A percentile compares a stretch with the other conserved stretches of the same genome.
These are phyloP conservation scores for Sarotherodon lohbergeri DNA, from an alignment of 2,113 vertebrate species.

Conservation along the genomic window DNA sequence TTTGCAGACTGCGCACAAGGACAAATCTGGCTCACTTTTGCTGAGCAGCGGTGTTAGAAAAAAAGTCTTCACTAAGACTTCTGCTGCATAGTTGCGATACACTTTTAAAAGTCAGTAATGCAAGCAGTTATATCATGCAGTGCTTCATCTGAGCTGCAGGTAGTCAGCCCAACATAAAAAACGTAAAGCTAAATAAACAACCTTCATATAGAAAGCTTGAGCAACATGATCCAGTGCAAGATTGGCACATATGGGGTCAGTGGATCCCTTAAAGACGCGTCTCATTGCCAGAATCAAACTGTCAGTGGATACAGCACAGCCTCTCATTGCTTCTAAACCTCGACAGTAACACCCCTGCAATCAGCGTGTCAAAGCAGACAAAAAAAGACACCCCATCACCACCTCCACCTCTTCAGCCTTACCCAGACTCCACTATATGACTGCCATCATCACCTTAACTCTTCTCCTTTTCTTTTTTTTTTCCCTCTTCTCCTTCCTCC, in stretches of 20 bases:
- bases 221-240: not conserved
- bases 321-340: not conserved
- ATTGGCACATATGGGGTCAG: not conserved
- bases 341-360: not conserved
- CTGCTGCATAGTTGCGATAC: not conserved
- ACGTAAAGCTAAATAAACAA: not conserved
- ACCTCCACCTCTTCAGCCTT: not conserved
- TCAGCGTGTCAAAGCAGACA: not conserved
- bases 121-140: not conserved
- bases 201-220: not conserved
- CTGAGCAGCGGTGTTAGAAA: not conserved
- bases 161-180: not conserved
- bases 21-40: not conserved
- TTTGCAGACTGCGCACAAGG: not conserved
- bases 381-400: not conserved
- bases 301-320: not conserved
- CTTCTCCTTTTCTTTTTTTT: not conserved
- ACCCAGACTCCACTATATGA: not conserved
- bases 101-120: not conserved
- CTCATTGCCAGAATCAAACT: not conserved
- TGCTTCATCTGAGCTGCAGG: not conserved
- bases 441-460: constrained; percentile 1
- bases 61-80: not conserved
- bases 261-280: not conserved
- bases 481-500: not conserved